Conservation (phyloP, 2,888 invertebrate species). For the Acronicta alni region DNA sequence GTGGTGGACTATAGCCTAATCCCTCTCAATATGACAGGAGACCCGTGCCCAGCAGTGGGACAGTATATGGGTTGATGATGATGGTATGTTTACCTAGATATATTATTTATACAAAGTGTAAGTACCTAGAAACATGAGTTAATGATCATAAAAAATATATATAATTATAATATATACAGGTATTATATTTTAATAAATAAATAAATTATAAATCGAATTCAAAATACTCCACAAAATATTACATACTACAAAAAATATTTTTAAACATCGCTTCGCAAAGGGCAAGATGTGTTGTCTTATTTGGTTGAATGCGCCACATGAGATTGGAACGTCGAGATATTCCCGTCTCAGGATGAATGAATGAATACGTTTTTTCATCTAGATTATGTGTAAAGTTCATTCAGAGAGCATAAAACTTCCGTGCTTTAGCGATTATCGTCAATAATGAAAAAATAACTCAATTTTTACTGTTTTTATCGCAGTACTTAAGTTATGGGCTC, state of each 20-base stretch:
- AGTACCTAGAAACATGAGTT: no score
- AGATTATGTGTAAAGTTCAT: slow-evolving; percentile 56
- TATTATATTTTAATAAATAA: no score
- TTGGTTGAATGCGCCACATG: slow-evolving; percentile 58
- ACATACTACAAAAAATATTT: slow-evolving; percentile 37
- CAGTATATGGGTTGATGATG: no score
- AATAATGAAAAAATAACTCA: slow-evolving; percentile 52
- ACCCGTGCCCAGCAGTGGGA: no score
- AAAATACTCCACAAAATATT: slow-evolving; percentile 23
- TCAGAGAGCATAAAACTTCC: slow-evolving; percentile 49
- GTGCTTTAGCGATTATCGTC: slow-evolving; percentile 49
- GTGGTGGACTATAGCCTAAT: no score
- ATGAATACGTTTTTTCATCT: slow-evolving; percentile 54
- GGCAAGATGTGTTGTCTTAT: slow-evolving; percentile 54
- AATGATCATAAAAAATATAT: no score
- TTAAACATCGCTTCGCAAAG: slow-evolving; percentile 32
- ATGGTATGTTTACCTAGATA: no score
- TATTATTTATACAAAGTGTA: no score
- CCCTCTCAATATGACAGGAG: no score
- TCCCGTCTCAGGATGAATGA: slow-evolving; percentile 40
- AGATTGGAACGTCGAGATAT: slow-evolving; percentile 54
- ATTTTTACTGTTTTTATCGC: slow-evolving; percentile 44
- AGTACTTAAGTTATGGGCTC: slow-evolving; percentile 26
- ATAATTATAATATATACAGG: no score
- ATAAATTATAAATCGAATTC: slow-evolving; percentile 2